Evolutionary conservation across 2,797 vertebrate genomes (phyloP).

Genomic region (Scarus forsteni): DNA sequence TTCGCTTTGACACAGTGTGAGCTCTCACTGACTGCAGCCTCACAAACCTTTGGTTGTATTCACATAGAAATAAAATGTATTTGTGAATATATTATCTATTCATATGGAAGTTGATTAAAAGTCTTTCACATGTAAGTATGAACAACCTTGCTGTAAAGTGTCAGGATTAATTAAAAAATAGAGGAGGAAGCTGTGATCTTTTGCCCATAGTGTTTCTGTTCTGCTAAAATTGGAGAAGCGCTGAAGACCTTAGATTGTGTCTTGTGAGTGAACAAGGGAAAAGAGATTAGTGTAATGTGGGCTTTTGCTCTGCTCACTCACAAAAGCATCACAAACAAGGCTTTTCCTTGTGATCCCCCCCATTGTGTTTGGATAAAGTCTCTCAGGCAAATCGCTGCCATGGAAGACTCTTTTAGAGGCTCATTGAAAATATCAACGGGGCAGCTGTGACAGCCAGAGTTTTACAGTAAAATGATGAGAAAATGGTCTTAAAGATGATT

Average conservation of each 20-base stretch:
- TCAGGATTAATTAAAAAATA: constrained; percentile 29
- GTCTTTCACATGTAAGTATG: constrained; percentile 10
- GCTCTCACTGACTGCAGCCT: constrained; percentile 29
- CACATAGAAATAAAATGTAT: constrained; percentile 16
- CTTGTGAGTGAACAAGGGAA: constrained; percentile 79
- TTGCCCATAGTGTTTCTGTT: constrained; percentile 58
- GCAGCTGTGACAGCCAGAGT: constrained; percentile 46
- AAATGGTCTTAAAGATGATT: constrained; percentile 27
- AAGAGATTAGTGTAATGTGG: constrained; percentile 82
- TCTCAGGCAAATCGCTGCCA: constrained; percentile 57
- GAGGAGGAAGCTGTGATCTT: constrained; percentile 61
- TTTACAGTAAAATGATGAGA: constrained; percentile 28
- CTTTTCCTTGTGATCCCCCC: constrained; percentile 69
- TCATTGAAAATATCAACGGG: constrained; percentile 57
- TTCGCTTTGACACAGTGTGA: constrained; percentile 33
- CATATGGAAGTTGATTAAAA: constrained; percentile 5
- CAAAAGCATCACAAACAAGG: constrained; percentile 73
- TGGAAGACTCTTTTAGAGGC: constrained; percentile 58
- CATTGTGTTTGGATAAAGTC: constrained; percentile 74
- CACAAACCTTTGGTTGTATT: constrained; percentile 22
- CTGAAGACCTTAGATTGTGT: constrained; percentile 74
- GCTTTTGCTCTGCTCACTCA: constrained; percentile 64
- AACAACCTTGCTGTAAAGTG: constrained; percentile 66
- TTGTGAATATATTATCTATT: constrained; percentile 18
- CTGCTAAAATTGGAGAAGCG: constrained; percentile 64